Percentiles rank a stretch among this genome's conserved stretches.
These are phyloP conservation scores for Festucalex cinctus DNA, from an alignment of 2,113 vertebrate species.

Conservation along the genomic window DNA sequence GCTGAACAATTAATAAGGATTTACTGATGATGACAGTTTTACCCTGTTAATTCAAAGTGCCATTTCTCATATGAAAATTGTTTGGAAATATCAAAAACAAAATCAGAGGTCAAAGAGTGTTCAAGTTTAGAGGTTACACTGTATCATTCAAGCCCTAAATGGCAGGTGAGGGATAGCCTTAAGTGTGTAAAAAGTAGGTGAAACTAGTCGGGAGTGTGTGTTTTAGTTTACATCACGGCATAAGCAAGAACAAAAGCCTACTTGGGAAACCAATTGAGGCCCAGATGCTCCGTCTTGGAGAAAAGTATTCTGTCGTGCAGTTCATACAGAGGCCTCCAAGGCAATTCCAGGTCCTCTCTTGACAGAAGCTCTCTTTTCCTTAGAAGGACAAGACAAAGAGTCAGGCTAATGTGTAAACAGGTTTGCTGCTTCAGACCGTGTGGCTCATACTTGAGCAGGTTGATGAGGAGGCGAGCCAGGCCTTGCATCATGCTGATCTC, in stretches of 20 bases:
- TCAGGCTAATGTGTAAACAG: constrained; percentile 6
- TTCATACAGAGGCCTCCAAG: constrained; percentile 92
- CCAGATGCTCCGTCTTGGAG: constrained; percentile 95
- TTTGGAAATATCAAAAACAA: neutral
- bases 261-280: constrained; percentile 98
- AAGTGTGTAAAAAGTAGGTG: neutral
- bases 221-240: neutral
- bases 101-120: neutral
- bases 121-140: neutral
- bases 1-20: neutral
- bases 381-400: constrained; percentile 19
- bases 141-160: neutral
- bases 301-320: constrained; percentile 92
- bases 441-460: constrained; percentile 87
- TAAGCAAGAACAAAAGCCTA: constrained; percentile 64
- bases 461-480: constrained; percentile 92
- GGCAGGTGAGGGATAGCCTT: neutral
- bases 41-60: neutral
- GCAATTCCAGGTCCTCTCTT: constrained; percentile 90
- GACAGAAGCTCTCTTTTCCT: constrained; percentile 96
- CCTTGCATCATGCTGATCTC: constrained; percentile 99
- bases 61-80: neutral
- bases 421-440: constrained; percentile 6
- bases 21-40: neutral
- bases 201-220: neutral